Conservation (phyloP, 1,140 invertebrate genomes). For the Spodoptera litura region DNA sequence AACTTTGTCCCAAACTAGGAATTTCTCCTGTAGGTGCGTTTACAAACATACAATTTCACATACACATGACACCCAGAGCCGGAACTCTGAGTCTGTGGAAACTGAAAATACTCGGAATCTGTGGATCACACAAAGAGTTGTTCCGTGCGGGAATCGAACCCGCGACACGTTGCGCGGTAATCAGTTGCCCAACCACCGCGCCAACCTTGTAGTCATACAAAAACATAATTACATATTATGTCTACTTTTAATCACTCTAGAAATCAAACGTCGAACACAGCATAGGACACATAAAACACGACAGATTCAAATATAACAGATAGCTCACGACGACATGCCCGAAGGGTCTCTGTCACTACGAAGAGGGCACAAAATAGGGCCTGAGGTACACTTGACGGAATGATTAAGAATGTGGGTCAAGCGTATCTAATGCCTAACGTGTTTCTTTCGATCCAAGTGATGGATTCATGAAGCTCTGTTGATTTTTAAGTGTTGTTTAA, state of each 20-base stretch:
- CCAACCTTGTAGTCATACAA: too few relatives aligned
- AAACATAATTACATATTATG: too few relatives aligned
- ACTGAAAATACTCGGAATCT: too few relatives aligned
- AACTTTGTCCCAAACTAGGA: too few relatives aligned
- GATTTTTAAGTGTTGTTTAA: not conserved
- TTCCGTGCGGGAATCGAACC: too few relatives aligned
- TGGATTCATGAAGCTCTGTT: not conserved
- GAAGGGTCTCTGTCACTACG: not conserved
- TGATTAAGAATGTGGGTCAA: conserved; percentile 26
- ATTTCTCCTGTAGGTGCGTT: too few relatives aligned
- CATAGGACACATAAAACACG: not conserved
- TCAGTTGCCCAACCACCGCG: too few relatives aligned
- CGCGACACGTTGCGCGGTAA: too few relatives aligned
- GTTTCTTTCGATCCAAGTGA: not conserved
- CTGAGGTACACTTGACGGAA: conserved; percentile 25
- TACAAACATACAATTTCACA: too few relatives aligned
- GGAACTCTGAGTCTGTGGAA: too few relatives aligned
- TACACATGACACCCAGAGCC: too few relatives aligned
- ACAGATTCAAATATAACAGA: conserved; percentile 8
- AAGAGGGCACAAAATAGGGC: conserved; percentile 5
- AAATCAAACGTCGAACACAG: not conserved
- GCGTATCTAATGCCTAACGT: not conserved
- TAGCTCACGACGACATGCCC: conserved; percentile 2
- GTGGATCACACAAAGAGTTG: too few relatives aligned
- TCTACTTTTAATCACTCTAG: not conserved